Conservation (phyloP, 1,140 invertebrate genomes). For the Drosophila teissieri region DNA sequence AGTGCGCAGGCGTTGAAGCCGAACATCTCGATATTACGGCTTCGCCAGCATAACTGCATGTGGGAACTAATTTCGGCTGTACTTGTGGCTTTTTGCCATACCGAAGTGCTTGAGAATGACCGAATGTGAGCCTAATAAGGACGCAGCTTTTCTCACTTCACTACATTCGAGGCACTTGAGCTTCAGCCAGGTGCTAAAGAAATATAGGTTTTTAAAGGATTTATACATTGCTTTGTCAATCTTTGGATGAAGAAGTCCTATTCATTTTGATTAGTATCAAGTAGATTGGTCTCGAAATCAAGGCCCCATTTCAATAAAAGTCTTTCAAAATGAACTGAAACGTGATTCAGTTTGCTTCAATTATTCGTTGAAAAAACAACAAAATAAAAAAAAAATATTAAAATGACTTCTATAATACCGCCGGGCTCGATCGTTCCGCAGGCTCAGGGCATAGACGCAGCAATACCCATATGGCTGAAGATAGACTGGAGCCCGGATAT, state of each 20-base stretch:
- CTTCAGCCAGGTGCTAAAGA: neutral
- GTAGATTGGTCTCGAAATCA: neutral
- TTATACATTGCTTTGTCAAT: neutral
- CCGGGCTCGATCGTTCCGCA: neutral
- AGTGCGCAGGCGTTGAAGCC: slow-evolving; percentile 44
- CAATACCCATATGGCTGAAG: slow-evolving; percentile 60
- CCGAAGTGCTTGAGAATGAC: neutral
- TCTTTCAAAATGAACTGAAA: neutral
- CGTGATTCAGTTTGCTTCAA: slow-evolving; percentile 1
- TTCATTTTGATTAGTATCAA: no score
- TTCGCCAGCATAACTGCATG: slow-evolving; percentile 16
- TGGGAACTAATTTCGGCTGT: slow-evolving; percentile 21
- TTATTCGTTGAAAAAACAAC: slow-evolving; percentile 12
- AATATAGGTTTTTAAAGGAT: neutral
- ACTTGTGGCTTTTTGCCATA: slow-evolving; percentile 21
- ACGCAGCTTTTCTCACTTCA: slow-evolving; percentile 3
- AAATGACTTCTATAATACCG: slow-evolving; percentile 36
- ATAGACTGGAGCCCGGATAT: slow-evolving; percentile 70
- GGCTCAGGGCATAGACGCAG: slow-evolving; percentile 17
- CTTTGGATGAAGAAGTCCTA: no score
- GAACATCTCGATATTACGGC: neutral
- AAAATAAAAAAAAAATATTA: slow-evolving; percentile 13
- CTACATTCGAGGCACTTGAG: neutral
- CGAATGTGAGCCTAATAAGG: neutral
- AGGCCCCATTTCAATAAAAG: slow-evolving; percentile 1